These are phyloP conservation scores for Scomber scombrus DNA, from an alignment of 2,113 vertebrate species.

Conservation along the genomic window DNA sequence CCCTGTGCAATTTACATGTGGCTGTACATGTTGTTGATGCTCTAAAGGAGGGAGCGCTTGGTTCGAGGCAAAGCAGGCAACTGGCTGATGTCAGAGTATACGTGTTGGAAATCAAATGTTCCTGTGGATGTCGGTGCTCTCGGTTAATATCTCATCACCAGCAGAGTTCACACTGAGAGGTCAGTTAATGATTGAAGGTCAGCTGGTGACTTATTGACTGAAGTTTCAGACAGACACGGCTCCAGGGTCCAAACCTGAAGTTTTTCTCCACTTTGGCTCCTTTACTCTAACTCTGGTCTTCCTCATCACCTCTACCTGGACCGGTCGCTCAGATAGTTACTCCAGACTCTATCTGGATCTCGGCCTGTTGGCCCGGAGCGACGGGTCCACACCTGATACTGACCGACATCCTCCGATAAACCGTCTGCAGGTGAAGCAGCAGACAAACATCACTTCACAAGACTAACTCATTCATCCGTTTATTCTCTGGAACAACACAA, in stretches of 20 bases:
- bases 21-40: not conserved
- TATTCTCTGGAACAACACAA: not conserved
- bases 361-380: not conserved
- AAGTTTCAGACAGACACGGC: slow-evolving; percentile 1
- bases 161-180: not conserved
- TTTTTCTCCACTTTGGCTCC: not conserved
- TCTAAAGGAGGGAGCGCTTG: not conserved
- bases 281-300: not conserved
- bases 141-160: not conserved
- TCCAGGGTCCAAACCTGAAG: not conserved
- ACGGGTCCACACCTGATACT: not conserved
- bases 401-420: not conserved
- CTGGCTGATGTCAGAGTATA: not conserved
- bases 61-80: not conserved
- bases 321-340: not conserved
- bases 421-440: not conserved
- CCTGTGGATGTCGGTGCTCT: not conserved
- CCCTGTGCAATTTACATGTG: not conserved
- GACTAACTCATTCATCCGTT: not conserved
- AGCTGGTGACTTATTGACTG: slow-evolving; percentile 54
- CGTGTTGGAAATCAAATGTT: not conserved
- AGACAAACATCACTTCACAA: not conserved
- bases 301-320: slow-evolving; percentile 18
- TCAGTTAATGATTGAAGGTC: slow-evolving; percentile 61
- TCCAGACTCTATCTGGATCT: not conserved